Evolutionary conservation across 1,140 invertebrate species (phyloP).

Genomic region (Hycleus phaleratus): DNA sequence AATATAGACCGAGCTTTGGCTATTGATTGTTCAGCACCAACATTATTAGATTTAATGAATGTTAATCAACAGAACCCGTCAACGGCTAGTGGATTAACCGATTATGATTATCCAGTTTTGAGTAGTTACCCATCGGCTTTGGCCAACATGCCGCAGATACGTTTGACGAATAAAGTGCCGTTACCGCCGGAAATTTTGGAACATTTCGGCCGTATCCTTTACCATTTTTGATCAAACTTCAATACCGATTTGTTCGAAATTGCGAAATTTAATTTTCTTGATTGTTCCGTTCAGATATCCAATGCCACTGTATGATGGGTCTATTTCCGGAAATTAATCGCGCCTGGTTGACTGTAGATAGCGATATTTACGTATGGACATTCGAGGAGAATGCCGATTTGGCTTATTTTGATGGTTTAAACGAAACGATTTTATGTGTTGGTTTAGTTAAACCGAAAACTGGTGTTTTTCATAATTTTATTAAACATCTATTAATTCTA

Average conservation of each 20-base stretch:
- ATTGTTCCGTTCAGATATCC: slow-evolving; percentile 59
- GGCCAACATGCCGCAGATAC: slow-evolving; percentile 68
- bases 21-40: slow-evolving; percentile 62
- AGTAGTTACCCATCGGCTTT: slow-evolving; percentile 57
- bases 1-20: slow-evolving; percentile 64
- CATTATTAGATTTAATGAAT: slow-evolving; percentile 47
- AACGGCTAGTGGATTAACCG: slow-evolving; percentile 79
- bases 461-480: slow-evolving; percentile 81
- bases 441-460: slow-evolving; percentile 78
- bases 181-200: slow-evolving; percentile 88
- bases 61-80: slow-evolving; percentile 52
- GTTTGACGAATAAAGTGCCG: slow-evolving; percentile 73
- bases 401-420: slow-evolving; percentile 87
- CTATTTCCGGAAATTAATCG: slow-evolving; percentile 91
- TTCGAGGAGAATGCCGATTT: slow-evolving; percentile 86
- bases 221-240: not conserved
- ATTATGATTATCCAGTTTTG: slow-evolving; percentile 81
- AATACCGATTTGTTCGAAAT: no score
- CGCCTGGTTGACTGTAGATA: slow-evolving; percentile 96
- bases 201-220: slow-evolving; percentile 86
- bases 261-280: slow-evolving; percentile 14
- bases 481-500: slow-evolving; percentile 85
- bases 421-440: slow-evolving; percentile 82
- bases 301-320: slow-evolving; percentile 93
- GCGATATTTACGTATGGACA: slow-evolving; percentile 95